phyloP scores from a whole-genome alignment of 2,113 vertebrate species.

The Peromyscus leucopus region DNA sequence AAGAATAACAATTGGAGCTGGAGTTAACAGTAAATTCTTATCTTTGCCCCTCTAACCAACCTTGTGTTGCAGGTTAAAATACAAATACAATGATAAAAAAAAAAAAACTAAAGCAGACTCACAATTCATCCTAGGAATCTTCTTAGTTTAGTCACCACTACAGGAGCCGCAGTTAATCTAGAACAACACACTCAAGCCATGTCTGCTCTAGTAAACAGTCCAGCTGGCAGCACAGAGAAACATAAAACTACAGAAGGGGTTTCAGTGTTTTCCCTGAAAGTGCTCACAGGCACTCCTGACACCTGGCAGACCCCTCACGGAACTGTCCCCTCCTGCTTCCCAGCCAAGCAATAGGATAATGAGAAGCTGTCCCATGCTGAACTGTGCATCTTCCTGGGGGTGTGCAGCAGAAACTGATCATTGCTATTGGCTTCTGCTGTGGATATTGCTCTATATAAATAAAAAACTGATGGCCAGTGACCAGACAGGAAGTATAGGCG shows the following conservation, averaged over 20 bases:
- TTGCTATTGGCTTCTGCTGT: background rate
- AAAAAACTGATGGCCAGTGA: too few relatives aligned
- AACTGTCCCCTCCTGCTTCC: background rate
- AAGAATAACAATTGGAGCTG: background rate
- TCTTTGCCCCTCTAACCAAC: too few relatives aligned
- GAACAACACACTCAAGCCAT: background rate
- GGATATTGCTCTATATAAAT: too few relatives aligned
- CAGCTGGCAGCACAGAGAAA: background rate
- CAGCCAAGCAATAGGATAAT: accelerated
- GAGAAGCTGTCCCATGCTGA: background rate
- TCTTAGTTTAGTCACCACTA: background rate
- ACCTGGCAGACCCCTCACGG: accelerated
- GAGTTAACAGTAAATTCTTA: background rate
- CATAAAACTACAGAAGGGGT: background rate
- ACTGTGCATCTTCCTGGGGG: background rate
- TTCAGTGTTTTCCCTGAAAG: background rate
- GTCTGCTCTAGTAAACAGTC: background rate
- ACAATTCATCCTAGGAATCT: background rate
- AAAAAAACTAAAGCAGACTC: background rate
- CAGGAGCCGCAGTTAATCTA: background rate
- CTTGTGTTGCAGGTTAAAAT: background rate
- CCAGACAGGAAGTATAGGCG: too few relatives aligned
- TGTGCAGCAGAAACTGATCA: background rate
- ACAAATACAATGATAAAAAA: background rate
- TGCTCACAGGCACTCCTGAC: accelerated